phyloP scores from a whole-genome alignment of 1,140 invertebrate genomes.

The Temnothorax longispinosus region DNA sequence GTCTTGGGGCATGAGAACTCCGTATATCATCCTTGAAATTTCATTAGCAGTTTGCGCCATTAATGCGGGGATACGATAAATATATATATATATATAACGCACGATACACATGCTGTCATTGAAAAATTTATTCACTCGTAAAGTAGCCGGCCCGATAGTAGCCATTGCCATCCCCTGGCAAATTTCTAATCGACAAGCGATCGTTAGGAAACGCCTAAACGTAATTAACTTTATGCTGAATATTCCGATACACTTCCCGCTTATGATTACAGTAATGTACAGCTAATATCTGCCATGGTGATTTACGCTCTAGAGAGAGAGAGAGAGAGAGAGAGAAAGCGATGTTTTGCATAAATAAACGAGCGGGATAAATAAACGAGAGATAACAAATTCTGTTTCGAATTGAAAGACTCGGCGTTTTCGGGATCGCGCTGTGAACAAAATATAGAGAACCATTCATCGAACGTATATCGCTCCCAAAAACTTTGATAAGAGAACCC shows the following conservation, averaged over 20 bases:
- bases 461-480: slow-evolving; percentile 6
- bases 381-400: not conserved
- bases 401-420: not conserved
- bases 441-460: not conserved
- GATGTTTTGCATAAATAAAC: not conserved
- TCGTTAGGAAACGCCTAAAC: slow-evolving; percentile 17
- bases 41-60: slow-evolving; percentile 48
- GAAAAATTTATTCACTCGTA: slow-evolving; percentile 58
- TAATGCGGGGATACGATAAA: slow-evolving; percentile 44
- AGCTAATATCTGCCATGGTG: not conserved
- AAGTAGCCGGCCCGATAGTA: not conserved
- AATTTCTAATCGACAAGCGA: slow-evolving; percentile 28
- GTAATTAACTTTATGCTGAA: slow-evolving; percentile 39
- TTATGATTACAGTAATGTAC: slow-evolving; percentile 11
- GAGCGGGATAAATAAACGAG: not conserved
- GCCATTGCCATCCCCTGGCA: not conserved
- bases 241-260: slow-evolving; percentile 29
- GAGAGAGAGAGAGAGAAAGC: not conserved
- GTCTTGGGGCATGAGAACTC: not conserved
- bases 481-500: slow-evolving; percentile 39
- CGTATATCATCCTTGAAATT: slow-evolving; percentile 51
- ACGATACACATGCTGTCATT: not conserved
- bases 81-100: slow-evolving; percentile 12
- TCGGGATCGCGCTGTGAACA: not conserved
- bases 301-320: not conserved